phyloP scores from a whole-genome alignment of 2,113 vertebrate species.

The Eretmochelys imbricata region DNA sequence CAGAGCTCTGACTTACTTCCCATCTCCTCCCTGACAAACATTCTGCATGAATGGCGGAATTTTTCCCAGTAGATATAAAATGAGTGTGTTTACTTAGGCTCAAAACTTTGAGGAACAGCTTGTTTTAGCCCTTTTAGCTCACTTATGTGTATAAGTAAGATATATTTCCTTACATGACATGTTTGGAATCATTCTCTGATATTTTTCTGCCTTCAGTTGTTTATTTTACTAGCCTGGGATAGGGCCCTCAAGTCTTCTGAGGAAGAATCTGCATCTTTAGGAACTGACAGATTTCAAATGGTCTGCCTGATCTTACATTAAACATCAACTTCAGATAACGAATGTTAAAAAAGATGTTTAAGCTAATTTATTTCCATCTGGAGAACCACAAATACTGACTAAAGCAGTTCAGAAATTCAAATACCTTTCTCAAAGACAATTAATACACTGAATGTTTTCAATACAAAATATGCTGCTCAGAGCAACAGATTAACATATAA shows the following conservation, averaged over 20 bases:
- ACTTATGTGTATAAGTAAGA: background rate
- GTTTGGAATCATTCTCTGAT: background rate
- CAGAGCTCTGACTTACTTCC: background rate
- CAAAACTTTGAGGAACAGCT: background rate
- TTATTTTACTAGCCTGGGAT: background rate
- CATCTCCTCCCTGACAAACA: background rate
- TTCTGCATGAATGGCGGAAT: background rate
- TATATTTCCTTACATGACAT: background rate
- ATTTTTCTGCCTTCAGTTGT: background rate
- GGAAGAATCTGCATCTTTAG: slow-evolving; percentile 19
- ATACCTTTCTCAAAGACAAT: slow-evolving; percentile 36
- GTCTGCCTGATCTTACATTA: slow-evolving; percentile 31
- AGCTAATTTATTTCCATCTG: slow-evolving; percentile 80
- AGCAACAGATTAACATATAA: slow-evolving; percentile 83
- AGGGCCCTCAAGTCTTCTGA: slow-evolving; percentile 5
- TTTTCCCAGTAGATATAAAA: slow-evolving; percentile 25
- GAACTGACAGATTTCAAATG: slow-evolving; percentile 25
- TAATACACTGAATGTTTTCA: slow-evolving; percentile 71
- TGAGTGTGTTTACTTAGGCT: background rate
- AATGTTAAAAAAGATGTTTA: slow-evolving; percentile 69
- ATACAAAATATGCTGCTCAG: slow-evolving; percentile 79
- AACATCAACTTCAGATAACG: slow-evolving; percentile 30
- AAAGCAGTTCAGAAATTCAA: slow-evolving; percentile 74
- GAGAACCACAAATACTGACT: slow-evolving; percentile 72
- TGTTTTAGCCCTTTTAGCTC: slow-evolving; percentile 11